A percentile compares a stretch with the other conserved stretches of the same genome.
These are phyloP conservation scores for Aethina tumida DNA, from an alignment of 1,140 invertebrate species.

Conservation along the genomic window DNA sequence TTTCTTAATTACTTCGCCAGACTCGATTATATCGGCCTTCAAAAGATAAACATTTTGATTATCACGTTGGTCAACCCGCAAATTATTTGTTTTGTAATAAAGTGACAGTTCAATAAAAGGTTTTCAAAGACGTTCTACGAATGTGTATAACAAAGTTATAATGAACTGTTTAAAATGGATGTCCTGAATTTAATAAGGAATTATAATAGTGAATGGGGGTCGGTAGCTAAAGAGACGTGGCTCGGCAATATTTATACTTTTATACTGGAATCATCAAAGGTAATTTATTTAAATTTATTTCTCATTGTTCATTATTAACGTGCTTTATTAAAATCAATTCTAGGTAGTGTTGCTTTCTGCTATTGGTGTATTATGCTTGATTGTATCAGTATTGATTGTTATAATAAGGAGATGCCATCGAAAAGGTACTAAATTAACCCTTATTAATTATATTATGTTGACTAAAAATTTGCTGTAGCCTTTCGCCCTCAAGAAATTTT, in stretches of 20 bases:
- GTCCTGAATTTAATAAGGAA: conserved; percentile 23
- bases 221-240: conserved; percentile 16
- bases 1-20: no score
- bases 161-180: conserved; percentile 18
- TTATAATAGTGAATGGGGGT: conserved; percentile 14
- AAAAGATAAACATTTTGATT: no score
- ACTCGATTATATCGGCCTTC: no score
- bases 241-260: conserved; percentile 13
- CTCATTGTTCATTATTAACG: conserved; percentile 2
- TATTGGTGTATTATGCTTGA: conserved; percentile 12
- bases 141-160: no score
- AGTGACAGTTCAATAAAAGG: no score
- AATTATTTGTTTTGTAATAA: no score
- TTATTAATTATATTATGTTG: conserved; percentile 1
- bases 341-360: conserved; percentile 14
- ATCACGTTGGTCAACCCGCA: no score
- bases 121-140: no score
- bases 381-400: conserved; percentile 15
- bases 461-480: conserved; percentile 9
- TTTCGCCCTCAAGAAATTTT: conserved; percentile 12
- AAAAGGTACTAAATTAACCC: conserved; percentile 14
- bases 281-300: conserved; percentile 12
- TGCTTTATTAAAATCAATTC: background rate
- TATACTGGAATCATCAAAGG: conserved; percentile 10
- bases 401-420: conserved; percentile 23